These are phyloP conservation scores for Hydrophis major DNA, from an alignment of 2,797 vertebrate genomes.

Conservation along the genomic window DNA sequence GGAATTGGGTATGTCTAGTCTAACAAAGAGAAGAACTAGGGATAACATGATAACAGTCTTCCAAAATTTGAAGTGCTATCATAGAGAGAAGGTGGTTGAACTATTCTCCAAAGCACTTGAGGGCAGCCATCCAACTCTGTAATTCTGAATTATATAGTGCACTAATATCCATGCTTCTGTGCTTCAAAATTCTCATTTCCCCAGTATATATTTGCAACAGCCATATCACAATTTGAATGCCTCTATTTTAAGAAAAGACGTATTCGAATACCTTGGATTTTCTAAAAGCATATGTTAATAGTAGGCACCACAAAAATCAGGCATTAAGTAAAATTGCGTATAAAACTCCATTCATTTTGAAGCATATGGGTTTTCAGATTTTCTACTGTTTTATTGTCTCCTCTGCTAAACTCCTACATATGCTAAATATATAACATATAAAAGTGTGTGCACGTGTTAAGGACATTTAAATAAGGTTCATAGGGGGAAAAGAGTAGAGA, in stretches of 20 bases:
- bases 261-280: neutral
- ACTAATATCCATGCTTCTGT: neutral
- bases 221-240: neutral
- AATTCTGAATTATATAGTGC: neutral
- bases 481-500: neutral
- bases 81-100: neutral
- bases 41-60: neutral
- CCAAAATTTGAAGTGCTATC: neutral
- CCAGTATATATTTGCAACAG: neutral
- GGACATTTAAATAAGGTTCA: neutral
- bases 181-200: neutral
- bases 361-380: neutral
- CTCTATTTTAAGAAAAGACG: neutral
- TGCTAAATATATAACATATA: neutral
- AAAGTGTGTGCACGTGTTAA: neutral
- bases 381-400: neutral
- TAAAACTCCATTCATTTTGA: neutral
- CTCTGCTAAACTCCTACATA: neutral
- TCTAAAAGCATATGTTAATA: neutral
- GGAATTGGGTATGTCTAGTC: neutral
- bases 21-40: neutral
- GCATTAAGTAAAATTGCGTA: neutral
- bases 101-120: neutral
- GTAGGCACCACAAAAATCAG: neutral
- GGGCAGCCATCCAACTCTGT: neutral